phyloP scores from a whole-genome alignment of 2,888 invertebrate species.

The Lasioglossum oenotherae region DNA sequence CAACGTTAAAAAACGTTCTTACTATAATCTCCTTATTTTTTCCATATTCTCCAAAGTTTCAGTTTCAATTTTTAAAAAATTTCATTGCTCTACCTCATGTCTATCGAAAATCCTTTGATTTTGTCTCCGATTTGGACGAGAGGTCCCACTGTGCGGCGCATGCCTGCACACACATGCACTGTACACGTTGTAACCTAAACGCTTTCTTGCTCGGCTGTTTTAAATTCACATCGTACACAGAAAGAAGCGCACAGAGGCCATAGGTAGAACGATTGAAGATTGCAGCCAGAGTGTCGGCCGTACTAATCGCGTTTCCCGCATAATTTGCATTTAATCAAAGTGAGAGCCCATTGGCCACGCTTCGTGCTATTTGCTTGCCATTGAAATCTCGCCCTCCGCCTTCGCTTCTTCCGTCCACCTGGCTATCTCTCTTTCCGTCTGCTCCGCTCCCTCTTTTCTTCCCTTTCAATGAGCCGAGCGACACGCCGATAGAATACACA shows the following conservation, averaged over 20 bases:
- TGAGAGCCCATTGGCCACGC: constrained; percentile 82
- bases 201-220: constrained; percentile 36
- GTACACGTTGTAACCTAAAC: not conserved
- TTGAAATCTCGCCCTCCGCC: constrained; percentile 77
- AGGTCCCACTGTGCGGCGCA: too few species aligned
- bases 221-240: constrained; percentile 22
- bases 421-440: constrained; percentile 29
- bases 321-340: constrained; percentile 84
- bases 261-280: constrained; percentile 65
- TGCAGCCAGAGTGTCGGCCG: constrained; percentile 76
- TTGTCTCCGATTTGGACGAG: too few species aligned
- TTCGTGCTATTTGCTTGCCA: constrained; percentile 82
- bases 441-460: constrained; percentile 19
- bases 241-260: constrained; percentile 43
- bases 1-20: too few species aligned
- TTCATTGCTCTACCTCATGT: too few species aligned
- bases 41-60: too few species aligned
- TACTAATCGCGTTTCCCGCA: constrained; percentile 83
- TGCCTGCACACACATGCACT: not conserved
- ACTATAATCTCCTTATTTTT: too few species aligned
- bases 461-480: constrained; percentile 46
- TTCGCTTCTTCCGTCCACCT: constrained; percentile 11
- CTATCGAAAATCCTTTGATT: too few species aligned
- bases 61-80: too few species aligned
- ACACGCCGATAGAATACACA: constrained; percentile 79